Percentiles rank a stretch among this genome's conserved stretches.
Conservation (phyloP, 2,113 vertebrate species). For the Colistium nudipinnis region DNA sequence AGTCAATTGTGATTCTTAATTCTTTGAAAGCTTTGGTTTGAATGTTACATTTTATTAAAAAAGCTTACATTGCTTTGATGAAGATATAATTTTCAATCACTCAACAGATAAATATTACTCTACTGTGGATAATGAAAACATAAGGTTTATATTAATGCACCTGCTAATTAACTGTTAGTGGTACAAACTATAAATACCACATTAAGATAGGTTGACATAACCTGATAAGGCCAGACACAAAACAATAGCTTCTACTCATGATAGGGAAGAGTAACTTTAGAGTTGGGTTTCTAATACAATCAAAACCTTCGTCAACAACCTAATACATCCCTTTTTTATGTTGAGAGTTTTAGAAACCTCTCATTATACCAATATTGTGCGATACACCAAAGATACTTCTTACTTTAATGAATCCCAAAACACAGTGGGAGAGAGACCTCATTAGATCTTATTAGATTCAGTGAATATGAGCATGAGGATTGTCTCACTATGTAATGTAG, state of each 20-base stretch:
- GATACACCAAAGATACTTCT: background rate
- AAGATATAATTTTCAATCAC: constrained; percentile 14
- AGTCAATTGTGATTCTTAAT: constrained; percentile 32
- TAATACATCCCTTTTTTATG: no score
- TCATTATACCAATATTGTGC: no score
- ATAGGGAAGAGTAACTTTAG: no score
- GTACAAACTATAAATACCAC: no score
- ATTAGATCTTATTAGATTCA: constrained; percentile 2
- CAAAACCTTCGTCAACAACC: no score
- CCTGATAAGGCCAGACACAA: no score
- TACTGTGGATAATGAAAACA: no score
- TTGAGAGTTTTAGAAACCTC: no score
- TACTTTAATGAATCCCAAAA: constrained; percentile 12
- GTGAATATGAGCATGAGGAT: constrained; percentile 6
- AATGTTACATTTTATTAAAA: constrained; percentile 10
- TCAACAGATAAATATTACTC: constrained; percentile 3
- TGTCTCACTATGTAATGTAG: background rate
- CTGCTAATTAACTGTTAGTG: no score
- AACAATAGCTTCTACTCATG: no score
- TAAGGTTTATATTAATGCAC: background rate
- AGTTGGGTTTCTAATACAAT: no score
- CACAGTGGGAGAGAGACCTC: constrained; percentile 15
- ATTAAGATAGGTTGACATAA: no score
- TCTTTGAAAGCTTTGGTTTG: constrained; percentile 1
- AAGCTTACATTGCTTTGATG: constrained; percentile 3